Base-by-base conservation (phyloP, 2,797 vertebrate species). In the Argentina silus region DNA sequence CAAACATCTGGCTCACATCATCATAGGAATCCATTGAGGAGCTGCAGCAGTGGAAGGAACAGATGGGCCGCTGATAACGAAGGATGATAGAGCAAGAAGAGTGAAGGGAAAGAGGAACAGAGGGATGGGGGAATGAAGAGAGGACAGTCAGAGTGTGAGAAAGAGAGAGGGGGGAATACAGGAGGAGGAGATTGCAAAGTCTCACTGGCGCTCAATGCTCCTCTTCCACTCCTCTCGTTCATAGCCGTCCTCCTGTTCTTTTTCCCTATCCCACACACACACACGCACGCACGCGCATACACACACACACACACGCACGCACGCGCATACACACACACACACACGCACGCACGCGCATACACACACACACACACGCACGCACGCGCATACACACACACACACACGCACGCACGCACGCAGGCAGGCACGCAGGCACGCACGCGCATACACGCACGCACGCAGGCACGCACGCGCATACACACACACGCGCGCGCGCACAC, bases 31-130 rank as follows among this genome's bases (percentile, higher is more conserved):
- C 62, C 73, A 48, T 50, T 70, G 23, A 55, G 72, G 56, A 81
- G 48, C 48, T 60, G 64, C 61, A 62, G 69, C 17, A 47, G 64
- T 47, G 62, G 76, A 70, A 67, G 72, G 79, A 81, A 36, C 80
- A 82, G 70, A 86, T 87, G 77, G 81, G 75, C 71, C 79, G 61
- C 76, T 71, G 65, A 77, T 63, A 56, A 62, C 27, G 48, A 43
- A 67, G 66, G 60, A 62, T 69, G 70, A 78, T 56, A 36, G 27
- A 36, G 27, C 27, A 36, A 36, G 27, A 36, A 36, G 27, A 36
- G 27, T 36, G 27, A 36, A 36, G 79, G 78, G 65, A 67, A 80
- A 78, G 27, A 72, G 69, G 63, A 53, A 11, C 11, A 9, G 10
- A 51, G 50, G 27, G 27, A 36, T 36, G 27, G 27, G 27, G 27